phyloP scores from a whole-genome alignment of 2,113 vertebrate species.

The Seriola dumerili region DNA sequence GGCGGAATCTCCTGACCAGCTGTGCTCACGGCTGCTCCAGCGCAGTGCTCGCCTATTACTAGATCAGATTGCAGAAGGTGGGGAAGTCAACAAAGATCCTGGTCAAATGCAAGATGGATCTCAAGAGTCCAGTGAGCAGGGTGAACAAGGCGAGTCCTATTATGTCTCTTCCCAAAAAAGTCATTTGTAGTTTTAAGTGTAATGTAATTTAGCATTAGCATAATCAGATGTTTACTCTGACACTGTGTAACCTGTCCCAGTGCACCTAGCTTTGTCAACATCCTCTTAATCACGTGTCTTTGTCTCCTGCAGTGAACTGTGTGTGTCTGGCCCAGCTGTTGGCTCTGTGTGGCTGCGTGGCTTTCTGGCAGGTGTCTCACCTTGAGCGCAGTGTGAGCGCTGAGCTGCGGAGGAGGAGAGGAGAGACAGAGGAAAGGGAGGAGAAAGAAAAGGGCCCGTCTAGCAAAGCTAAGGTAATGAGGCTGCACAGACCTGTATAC shows the following conservation, averaged over 20 bases:
- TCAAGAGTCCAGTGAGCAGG: constrained; percentile 73
- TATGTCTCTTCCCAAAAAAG: background rate
- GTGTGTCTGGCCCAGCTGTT: constrained; percentile 90
- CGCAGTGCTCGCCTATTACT: constrained; percentile 82
- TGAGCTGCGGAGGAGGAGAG: constrained; percentile 91
- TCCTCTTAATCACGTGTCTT: constrained; percentile 25
- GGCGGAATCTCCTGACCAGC: constrained; percentile 92
- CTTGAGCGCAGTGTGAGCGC: constrained; percentile 91
- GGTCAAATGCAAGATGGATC: constrained; percentile 67
- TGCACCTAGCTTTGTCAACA: background rate
- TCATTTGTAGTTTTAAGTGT: background rate
- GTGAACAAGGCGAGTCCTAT: constrained; percentile 73
- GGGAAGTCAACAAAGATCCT: constrained; percentile 63
- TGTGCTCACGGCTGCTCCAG: constrained; percentile 90
- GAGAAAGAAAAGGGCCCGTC: constrained; percentile 81
- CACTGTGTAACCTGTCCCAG: background rate
- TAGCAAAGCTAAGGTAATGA: constrained; percentile 81
- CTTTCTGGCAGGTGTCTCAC: constrained; percentile 92
- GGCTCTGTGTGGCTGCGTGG: constrained; percentile 93
- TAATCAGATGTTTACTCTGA: background rate
- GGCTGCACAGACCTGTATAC: background rate
- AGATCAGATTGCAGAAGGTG: constrained; percentile 70
- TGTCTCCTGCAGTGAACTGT: constrained; percentile 82
- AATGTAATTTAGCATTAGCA: background rate
- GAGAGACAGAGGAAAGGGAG: constrained; percentile 87